These are phyloP conservation scores for Drosophila triauraria DNA, from an alignment of 1,140 invertebrate genomes.

Conservation along the genomic window DNA sequence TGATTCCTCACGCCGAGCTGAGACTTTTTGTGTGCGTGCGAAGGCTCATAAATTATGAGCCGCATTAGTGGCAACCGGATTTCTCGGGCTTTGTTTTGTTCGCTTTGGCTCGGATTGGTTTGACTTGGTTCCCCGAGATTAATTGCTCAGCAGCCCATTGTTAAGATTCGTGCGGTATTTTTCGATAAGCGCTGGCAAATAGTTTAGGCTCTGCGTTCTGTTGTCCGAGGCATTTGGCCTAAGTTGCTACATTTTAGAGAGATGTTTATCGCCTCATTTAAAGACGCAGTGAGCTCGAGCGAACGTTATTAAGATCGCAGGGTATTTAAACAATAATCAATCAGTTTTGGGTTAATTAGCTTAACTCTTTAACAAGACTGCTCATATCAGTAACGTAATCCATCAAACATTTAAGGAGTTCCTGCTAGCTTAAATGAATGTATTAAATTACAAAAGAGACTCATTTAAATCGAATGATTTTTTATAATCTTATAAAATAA, in stretches of 20 bases:
- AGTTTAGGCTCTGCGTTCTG: conserved; percentile 37
- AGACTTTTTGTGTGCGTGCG: conserved; percentile 49
- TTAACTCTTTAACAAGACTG: conserved; percentile 2
- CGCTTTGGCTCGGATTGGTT: conserved; percentile 22
- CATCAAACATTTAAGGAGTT: background rate
- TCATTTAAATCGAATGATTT: background rate
- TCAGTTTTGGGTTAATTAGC: conserved; percentile 22
- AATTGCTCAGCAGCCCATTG: conserved; percentile 66
- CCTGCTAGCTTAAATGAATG: background rate
- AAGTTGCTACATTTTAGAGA: conserved; percentile 43
- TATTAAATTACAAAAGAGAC: background rate
- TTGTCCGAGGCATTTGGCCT: conserved; percentile 20
- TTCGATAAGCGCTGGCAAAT: conserved; percentile 58
- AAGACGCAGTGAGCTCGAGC: background rate
- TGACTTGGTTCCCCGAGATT: conserved; percentile 47
- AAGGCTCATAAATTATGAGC: conserved; percentile 71
- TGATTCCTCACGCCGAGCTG: conserved; percentile 55
- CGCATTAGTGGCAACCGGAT: conserved; percentile 66
- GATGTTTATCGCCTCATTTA: conserved; percentile 26
- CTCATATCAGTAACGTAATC: background rate
- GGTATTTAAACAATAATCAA: conserved; percentile 29
- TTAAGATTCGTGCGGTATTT: conserved; percentile 61
- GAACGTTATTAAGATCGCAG: conserved; percentile 35
- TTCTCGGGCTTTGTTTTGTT: conserved; percentile 36
- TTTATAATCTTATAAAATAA: background rate